Conservation (phyloP, 2,113 vertebrate genomes). For the Aptenodytes patagonicus region DNA sequence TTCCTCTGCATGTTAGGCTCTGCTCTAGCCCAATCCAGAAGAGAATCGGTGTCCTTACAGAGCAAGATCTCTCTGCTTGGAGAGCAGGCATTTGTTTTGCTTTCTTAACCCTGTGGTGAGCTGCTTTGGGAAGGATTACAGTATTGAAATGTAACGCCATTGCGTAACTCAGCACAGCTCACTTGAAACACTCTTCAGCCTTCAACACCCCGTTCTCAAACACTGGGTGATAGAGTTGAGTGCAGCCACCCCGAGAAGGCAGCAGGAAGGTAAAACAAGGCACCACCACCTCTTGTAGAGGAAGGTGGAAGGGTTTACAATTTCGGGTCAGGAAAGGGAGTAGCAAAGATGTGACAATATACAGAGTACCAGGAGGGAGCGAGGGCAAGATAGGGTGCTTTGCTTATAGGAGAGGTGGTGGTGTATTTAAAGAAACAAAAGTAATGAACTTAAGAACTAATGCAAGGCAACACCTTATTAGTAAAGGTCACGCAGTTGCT, state of each 20-base stretch:
- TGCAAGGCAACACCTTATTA: not conserved
- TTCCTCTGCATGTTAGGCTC: not conserved
- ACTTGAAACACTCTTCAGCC: not conserved
- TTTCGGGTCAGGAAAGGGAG: not conserved
- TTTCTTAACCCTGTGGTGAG: not conserved
- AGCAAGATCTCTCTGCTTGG: not conserved
- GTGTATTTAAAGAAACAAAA: not conserved
- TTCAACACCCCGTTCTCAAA: not conserved
- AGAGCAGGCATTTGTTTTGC: not conserved
- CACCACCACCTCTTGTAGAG: not conserved
- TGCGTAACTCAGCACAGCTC: not conserved
- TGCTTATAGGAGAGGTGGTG: not conserved
- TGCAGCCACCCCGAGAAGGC: not conserved
- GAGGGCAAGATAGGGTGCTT: not conserved
- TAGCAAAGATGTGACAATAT: not conserved
- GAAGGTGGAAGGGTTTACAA: not conserved
- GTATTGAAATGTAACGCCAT: not conserved
- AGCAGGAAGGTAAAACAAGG: not conserved
- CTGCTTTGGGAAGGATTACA: not conserved
- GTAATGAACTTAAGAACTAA: not conserved
- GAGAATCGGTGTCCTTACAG: not conserved
- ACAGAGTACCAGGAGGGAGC: not conserved
- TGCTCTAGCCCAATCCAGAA: not conserved
- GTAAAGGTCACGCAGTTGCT: not conserved
- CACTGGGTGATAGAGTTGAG: not conserved